Evolutionary conservation across 2,797 vertebrate species (phyloP).

Genomic region (Delichon dasypus): DNA sequence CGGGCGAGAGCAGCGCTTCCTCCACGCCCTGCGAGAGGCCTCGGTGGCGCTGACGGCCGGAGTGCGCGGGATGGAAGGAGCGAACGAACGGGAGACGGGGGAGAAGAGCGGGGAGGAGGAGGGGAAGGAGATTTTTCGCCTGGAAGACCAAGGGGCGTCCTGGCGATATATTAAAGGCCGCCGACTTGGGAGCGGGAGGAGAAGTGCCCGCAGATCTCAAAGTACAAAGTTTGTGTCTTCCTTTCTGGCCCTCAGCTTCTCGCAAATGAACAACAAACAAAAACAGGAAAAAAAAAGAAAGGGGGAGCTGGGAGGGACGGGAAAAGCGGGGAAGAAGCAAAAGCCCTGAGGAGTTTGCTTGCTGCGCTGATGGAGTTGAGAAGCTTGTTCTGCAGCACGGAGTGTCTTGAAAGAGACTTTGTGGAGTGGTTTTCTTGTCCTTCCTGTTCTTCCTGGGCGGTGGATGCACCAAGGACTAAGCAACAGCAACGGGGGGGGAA

Average conservation of each 20-base stretch:
- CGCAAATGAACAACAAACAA: not conserved
- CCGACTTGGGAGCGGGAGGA: not conserved
- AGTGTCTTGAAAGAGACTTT: slow-evolving; percentile 46
- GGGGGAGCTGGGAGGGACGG: too few species aligned
- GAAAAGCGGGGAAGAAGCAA: not conserved
- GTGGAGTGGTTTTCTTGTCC: slow-evolving; percentile 45
- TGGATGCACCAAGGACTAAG: slow-evolving; percentile 47
- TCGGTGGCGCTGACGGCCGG: not conserved
- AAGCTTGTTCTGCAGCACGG: slow-evolving; percentile 51
- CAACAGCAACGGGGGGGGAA: slow-evolving; percentile 31
- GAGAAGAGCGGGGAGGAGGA: not conserved
- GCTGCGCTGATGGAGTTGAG: slow-evolving; percentile 24
- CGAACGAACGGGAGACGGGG: not conserved
- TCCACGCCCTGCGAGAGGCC: not conserved
- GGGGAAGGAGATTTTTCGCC: not conserved
- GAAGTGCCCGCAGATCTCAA: not conserved
- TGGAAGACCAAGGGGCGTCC: slow-evolving; percentile 3
- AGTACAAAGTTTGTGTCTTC: slow-evolving; percentile 67
- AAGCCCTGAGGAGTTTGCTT: slow-evolving; percentile 44
- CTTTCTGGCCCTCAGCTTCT: not conserved
- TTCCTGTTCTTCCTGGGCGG: slow-evolving; percentile 52
- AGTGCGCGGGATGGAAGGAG: not conserved
- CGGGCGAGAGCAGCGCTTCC: not conserved
- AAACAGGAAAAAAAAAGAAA: fast-evolving
- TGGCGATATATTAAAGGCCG: slow-evolving; percentile 43